Evolutionary conservation across 2,797 vertebrate genomes (phyloP), one percentile per base, ranked within the genome.

Genomic region (Phrynocephalus forsythii): DNA sequence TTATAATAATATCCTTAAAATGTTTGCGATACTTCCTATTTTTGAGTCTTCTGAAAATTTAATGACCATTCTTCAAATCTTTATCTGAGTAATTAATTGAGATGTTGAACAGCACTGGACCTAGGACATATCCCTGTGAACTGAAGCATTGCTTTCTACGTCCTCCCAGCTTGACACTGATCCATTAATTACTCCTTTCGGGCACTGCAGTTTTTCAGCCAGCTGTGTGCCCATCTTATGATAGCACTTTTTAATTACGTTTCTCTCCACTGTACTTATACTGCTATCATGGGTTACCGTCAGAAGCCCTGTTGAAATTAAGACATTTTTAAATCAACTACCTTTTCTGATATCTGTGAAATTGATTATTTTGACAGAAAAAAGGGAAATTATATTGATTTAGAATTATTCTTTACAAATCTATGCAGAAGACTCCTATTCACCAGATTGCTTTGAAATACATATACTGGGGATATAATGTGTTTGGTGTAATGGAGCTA

Each of bases 111-210:
- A 85, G 69, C 77, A 81, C 69, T 88, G 87, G 87, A 88, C 87
- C 78, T 68, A 82, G 63, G 87, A 82, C 69, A 88, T 78, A 82
- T 88, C 87, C 83, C 79, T 85, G 83, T 88, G 87, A 88, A 88
- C 78, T 88, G 87, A 76, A 88, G 83, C 83, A 82, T 88, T 77
- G 30, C 83, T 76, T 82, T 81, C 85, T 80, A 77, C 87, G 82
- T 88, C 87, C 87, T 88, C 87, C 83, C 78, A 76, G 87, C 83
- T 82, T 84, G 87, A 88, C 87, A 82, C 78, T 88, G 87, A 88
- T 88, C 78, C 83, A 81, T 88, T 88, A 88, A 88, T 88, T 88
- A 88, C 69, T 81, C 87, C 83, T 88, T 83, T 85, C 85, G 87
- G 87, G 83, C 83, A 85, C 87, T 85, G 72, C 71, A 88, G 83